phyloP scores from a whole-genome alignment of 1,140 invertebrate species.

The Acyrthosiphon pisum region DNA sequence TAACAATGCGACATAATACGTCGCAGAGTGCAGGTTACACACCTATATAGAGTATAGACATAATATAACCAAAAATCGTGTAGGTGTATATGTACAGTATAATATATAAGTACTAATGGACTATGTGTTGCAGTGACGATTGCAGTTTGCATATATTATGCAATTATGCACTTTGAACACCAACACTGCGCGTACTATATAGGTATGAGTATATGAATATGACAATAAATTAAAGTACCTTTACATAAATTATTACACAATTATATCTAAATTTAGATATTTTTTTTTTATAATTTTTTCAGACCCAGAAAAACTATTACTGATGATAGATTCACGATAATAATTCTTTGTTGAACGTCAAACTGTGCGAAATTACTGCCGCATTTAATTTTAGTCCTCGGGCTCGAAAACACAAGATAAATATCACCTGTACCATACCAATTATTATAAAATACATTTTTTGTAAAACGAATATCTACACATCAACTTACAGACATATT shows the following conservation, averaged over 20 bases:
- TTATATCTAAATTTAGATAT: too few species aligned
- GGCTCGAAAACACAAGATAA: neutral
- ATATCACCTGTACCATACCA: neutral
- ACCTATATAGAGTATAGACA: neutral
- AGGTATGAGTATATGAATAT: neutral
- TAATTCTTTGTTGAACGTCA: neutral
- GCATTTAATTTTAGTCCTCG: neutral
- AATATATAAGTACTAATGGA: neutral
- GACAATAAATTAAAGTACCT: too few species aligned
- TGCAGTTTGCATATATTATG: neutral
- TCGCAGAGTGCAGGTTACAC: neutral
- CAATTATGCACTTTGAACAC: neutral
- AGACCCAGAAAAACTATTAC: neutral
- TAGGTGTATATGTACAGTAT: neutral
- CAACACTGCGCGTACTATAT: neutral
- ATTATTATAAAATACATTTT: neutral
- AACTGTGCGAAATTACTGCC: neutral
- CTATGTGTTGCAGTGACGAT: too few species aligned
- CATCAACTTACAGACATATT: neutral
- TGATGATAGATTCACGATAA: neutral
- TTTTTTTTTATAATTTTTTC: neutral
- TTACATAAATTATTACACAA: too few species aligned
- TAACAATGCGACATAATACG: neutral
- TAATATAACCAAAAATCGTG: neutral
- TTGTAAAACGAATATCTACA: neutral